Base-by-base conservation (phyloP, 2,888 invertebrate species). In the Ommatoiulus sabulosus region DNA sequence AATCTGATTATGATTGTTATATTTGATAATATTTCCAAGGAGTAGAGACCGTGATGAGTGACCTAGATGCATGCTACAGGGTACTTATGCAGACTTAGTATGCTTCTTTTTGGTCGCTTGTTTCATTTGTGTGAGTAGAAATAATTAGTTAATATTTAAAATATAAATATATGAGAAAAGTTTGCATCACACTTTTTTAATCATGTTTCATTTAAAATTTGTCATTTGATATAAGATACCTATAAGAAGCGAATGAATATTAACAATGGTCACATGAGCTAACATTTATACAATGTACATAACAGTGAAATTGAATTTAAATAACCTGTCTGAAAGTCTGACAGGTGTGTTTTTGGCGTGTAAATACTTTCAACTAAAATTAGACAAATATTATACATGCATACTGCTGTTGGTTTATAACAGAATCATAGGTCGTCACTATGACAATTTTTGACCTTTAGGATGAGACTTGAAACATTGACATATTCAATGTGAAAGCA, bases 31-130 rank as follows among this genome's bases (percentile, higher is more conserved):
- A 35, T 35, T 80, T 80, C 3, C 35, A 80, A 15, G 35, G 35
- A 80, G 80, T 80, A 80, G 12, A 80, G 24, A 80, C 24, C 5
- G 2, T 24, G 35, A 80, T 24, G 12, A 80, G 35, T 35, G 8
- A 80, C 4, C 12, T 80, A 80, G 24, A 15, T 80, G 80, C 80
- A 80, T 80, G 80, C 80, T 43, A 80, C 80, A 80, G 80, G 80
- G 80, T 80, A 80, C 35, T 80, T 80, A 80, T 80, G 80, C 80
- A 43, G 35, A 80, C 35, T 4, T 80, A 35, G n/a, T 3, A 7
- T 57, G 57, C 57, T 7, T 57, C 3, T 57, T 12, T 57, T 57
- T 57, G 35, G 4, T 15, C 24, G 10, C 15, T 80, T 35, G 20
- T 35, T 43, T 80, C 10, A 35, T 80, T 12, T 80, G 35, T 80